Base-by-base conservation (phyloP, 2,113 vertebrate genomes). In the Mellivora capensis region DNA sequence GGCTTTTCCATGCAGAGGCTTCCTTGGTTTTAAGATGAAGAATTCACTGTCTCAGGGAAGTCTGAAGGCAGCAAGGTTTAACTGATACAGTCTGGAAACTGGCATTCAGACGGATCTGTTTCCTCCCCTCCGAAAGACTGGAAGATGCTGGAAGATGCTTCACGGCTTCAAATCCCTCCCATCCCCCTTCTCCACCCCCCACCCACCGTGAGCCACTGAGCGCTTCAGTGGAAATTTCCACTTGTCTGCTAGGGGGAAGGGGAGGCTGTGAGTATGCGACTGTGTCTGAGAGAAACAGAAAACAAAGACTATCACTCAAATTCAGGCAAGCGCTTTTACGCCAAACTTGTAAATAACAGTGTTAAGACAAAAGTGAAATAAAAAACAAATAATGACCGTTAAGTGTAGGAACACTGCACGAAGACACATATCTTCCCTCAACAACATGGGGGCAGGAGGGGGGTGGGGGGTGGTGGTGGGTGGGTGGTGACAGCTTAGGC, bases 171-270 rank as follows among this genome's bases (percentile, higher is more conserved):
- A 96, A 97, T 93, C 97, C 96, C 94, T 97, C 97, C 98, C 96
- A 67, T 91, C 97, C 87, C 91, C 96, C 21, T 13, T 15, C 39
- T 84, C 49, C 23, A 91, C 84, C 91, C 71, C 67, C 80, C 67
- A 82, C 97, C 92, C 96, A 93, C 94, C 44, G 96, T 93, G 98
- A 98, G 98, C 98, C 97, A 96, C 97, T 97, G 97, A 96, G 96
- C 88, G 57, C 79, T 93, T 96, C 97, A 97, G 98, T 99, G 98
- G 99, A 99, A 99, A 99, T 99, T 99, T 99, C 99, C 99, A 99
- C 98, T 95, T 95, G 91, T 97, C 98, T 91, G 97, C 98, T 87
- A 84, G 94, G 97, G 97, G 96, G 95, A 95, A 94, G 71, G 97
- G 91, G 90, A 96, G 97, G 97, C 91, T 13, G 52, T 34, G 47